phyloP scores from a whole-genome alignment of 1,140 invertebrate genomes.

The Diorhabda elongata region DNA sequence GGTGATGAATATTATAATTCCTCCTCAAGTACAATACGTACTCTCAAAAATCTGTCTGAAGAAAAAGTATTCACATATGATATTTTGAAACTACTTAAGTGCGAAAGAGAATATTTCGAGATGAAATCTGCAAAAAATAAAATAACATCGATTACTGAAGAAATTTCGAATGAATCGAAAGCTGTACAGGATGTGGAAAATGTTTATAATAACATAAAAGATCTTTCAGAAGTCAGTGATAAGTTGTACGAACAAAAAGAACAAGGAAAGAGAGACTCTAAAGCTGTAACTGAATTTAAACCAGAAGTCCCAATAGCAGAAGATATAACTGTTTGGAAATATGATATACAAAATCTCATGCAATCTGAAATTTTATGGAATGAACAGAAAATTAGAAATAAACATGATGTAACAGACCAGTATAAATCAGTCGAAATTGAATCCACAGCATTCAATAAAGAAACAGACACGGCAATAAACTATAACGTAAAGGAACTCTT shows the following conservation, averaged over 20 bases:
- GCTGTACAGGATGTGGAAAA: background rate
- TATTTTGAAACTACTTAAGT: background rate
- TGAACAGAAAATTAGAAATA: slow-evolving; percentile 3
- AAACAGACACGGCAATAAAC: too few species aligned
- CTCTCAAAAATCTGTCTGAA: too few species aligned
- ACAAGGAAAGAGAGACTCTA: too few species aligned
- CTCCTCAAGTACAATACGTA: too few species aligned
- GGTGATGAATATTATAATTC: too few species aligned
- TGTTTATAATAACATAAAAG: background rate
- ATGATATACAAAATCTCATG: background rate
- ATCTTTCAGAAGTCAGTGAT: background rate
- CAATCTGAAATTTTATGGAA: slow-evolving; percentile 1
- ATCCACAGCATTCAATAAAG: too few species aligned
- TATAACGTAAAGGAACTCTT: too few species aligned
- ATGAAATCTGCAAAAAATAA: background rate
- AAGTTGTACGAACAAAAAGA: background rate
- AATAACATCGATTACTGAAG: background rate
- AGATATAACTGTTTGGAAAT: background rate
- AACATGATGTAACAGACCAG: background rate
- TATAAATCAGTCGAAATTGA: too few species aligned
- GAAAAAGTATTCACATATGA: background rate
- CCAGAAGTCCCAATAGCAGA: too few species aligned
- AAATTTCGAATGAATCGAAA: background rate
- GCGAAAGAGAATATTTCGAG: background rate
- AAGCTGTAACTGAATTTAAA: too few species aligned